phyloP scores from a whole-genome alignment of 2,888 invertebrate genomes.

The Andrena haemorrhoa region DNA sequence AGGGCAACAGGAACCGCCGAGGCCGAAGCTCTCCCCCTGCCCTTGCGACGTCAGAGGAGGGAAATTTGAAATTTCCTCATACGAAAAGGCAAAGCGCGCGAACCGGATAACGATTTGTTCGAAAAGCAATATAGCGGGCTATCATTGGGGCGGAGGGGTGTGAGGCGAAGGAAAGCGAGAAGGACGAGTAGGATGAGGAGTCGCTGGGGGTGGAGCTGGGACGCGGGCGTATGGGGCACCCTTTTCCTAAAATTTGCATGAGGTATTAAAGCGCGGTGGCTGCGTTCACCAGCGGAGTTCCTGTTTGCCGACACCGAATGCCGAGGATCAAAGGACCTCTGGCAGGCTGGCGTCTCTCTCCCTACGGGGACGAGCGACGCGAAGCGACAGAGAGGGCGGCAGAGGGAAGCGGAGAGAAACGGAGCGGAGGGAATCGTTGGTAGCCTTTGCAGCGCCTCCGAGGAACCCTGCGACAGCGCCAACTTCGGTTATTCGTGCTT shows the following conservation, averaged over 20 bases:
- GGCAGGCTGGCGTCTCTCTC: constrained; percentile 61
- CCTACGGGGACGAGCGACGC: constrained; percentile 42
- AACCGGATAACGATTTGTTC: constrained; percentile 84
- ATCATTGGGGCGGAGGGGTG: constrained; percentile 72
- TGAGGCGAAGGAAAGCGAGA: constrained; percentile 72
- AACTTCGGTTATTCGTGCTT: constrained; percentile 60
- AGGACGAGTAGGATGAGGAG: constrained; percentile 58
- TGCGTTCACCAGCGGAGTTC: constrained; percentile 81
- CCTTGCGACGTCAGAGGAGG: constrained; percentile 3
- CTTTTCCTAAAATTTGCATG: constrained; percentile 84
- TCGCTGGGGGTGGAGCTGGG: constrained; percentile 45
- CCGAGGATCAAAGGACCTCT: constrained; percentile 84
- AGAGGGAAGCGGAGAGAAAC: constrained; percentile 32
- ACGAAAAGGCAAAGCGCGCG: constrained; percentile 49
- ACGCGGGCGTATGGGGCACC: constrained; percentile 71
- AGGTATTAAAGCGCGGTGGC: constrained; percentile 85
- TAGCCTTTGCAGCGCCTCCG: constrained; percentile 33
- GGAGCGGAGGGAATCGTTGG: constrained; percentile 36
- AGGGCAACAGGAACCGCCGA: background rate
- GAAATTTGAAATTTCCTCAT: constrained; percentile 66
- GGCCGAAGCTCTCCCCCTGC: background rate
- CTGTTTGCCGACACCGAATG: constrained; percentile 84
- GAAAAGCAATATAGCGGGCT: constrained; percentile 83
- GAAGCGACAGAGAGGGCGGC: constrained; percentile 36
- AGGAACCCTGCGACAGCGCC: constrained; percentile 49